These are phyloP conservation scores for Nephrotoma appendiculata DNA, from an alignment of 2,888 invertebrate species.

Conservation along the genomic window DNA sequence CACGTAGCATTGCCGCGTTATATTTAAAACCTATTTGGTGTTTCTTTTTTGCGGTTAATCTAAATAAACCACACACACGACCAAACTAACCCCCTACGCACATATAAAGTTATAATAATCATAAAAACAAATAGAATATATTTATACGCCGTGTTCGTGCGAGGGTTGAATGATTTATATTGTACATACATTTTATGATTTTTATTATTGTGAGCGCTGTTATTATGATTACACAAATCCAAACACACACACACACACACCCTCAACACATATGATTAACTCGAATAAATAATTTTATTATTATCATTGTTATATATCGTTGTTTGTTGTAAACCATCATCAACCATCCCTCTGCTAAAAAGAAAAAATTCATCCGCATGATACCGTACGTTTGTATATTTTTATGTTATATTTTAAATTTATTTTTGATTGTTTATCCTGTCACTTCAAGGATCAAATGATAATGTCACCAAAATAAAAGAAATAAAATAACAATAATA, in stretches of 20 bases:
- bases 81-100: not conserved
- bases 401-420: not conserved
- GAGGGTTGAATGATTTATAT: not conserved
- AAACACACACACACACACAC: not conserved
- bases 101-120: not conserved
- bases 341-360: too few relatives aligned
- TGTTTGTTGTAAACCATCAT: not conserved
- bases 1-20: not conserved
- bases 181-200: not conserved
- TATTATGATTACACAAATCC: not conserved
- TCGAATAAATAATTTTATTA: not conserved
- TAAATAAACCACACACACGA: not conserved
- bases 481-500: not conserved
- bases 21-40: not conserved
- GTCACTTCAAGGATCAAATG: not conserved
- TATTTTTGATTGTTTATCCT: not conserved
- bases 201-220: not conserved
- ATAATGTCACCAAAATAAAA: not conserved
- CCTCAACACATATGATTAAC: not conserved
- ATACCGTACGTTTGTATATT: not conserved
- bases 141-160: not conserved
- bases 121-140: not conserved
- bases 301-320: not conserved
- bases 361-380: not conserved
- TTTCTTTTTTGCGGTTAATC: not conserved